Evolutionary conservation across 2,113 vertebrate genomes (phyloP).

Genomic region (Hypanus sabinus): DNA sequence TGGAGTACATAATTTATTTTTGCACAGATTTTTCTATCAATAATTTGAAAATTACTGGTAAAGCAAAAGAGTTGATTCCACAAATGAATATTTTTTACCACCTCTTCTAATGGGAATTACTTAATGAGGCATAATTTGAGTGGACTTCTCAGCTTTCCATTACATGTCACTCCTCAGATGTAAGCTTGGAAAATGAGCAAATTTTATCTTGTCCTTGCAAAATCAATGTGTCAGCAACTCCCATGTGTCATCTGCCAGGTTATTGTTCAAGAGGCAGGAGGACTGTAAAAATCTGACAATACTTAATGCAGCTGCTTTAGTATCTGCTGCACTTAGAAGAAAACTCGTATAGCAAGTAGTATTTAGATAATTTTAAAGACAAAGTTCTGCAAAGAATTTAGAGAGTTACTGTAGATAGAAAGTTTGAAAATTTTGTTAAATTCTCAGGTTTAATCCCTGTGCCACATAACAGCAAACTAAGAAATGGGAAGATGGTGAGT

Average conservation of each 20-base stretch:
- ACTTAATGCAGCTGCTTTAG: neutral
- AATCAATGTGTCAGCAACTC: neutral
- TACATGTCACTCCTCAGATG: neutral
- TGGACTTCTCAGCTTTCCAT: neutral
- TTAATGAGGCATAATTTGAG: neutral
- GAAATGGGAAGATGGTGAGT: too few species aligned
- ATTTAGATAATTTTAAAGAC: neutral
- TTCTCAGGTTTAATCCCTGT: too few species aligned
- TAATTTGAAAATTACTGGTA: neutral
- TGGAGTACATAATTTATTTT: too few species aligned
- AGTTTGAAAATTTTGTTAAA: too few species aligned
- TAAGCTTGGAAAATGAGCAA: neutral
- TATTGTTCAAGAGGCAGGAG: neutral
- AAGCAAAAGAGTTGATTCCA: neutral
- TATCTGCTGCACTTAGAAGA: neutral
- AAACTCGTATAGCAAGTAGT: too few species aligned
- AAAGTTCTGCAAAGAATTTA: too few species aligned
- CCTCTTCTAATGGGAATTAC: neutral
- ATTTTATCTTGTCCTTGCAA: neutral
- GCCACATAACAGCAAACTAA: too few species aligned
- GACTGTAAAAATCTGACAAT: neutral
- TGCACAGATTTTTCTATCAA: neutral
- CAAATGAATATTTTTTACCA: neutral
- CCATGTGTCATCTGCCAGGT: neutral
- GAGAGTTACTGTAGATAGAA: too few species aligned